These are phyloP conservation scores for Cardiocondyla obscurior DNA, from an alignment of 1,140 invertebrate genomes.

Conservation along the genomic window DNA sequence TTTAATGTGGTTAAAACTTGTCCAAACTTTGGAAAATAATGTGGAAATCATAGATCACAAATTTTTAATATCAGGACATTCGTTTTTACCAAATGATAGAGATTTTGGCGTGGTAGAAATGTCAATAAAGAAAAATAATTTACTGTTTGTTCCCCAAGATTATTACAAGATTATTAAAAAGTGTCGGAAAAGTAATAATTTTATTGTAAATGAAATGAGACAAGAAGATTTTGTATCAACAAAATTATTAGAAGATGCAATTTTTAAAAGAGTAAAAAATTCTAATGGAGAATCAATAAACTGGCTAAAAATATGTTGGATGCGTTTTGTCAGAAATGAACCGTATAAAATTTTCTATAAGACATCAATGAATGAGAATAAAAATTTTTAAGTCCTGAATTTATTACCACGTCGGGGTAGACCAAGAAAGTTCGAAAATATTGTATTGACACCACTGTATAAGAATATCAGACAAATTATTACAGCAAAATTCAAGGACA, in stretches of 20 bases:
- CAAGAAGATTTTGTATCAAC: constrained; percentile 36
- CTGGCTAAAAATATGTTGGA: too few relatives aligned
- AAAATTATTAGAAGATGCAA: constrained; percentile 5
- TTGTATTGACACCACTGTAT: constrained; percentile 60
- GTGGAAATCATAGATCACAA: constrained; percentile 63
- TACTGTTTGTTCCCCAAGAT: too few relatives aligned
- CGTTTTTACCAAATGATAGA: constrained; percentile 67
- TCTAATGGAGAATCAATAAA: too few relatives aligned
- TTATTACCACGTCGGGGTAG: too few relatives aligned
- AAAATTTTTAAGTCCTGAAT: neutral
- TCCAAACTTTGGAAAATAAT: constrained; percentile 45
- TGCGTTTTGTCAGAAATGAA: too few relatives aligned
- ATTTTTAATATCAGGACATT: constrained; percentile 58
- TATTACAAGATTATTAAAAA: constrained; percentile 29
- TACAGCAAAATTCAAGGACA: constrained; percentile 62
- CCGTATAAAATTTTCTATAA: constrained; percentile 5
- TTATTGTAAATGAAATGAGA: constrained; percentile 29
- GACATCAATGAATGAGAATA: neutral
- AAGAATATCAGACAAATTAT: too few relatives aligned
- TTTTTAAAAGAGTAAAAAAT: neutral
- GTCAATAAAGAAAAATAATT: constrained; percentile 47
- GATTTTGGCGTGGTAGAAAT: constrained; percentile 65
- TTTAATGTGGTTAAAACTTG: constrained; percentile 59
- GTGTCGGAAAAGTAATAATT: constrained; percentile 29
- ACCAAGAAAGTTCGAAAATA: constrained; percentile 27